Evolutionary conservation across 2,113 vertebrate genomes (phyloP), one percentile per base, ranked within the genome.

Genomic region (Nothobranchius kuhntae): DNA sequence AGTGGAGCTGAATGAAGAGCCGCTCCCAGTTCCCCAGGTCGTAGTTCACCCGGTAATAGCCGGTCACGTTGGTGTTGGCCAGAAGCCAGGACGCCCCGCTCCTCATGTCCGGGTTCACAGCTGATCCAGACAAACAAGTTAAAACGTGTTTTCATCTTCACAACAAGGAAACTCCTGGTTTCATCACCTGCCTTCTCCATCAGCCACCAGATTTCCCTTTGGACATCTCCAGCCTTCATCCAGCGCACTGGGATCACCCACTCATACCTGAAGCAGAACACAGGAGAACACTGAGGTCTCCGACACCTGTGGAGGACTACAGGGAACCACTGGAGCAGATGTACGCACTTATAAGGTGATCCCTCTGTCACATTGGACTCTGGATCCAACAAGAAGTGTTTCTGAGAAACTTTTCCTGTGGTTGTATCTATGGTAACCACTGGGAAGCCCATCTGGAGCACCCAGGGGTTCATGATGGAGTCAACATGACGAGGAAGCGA

Each of bases 361-460:
- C 91, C 67, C 3, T 90, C 89, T 7, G 91, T 68, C 47, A 84
- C 35, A 81, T 91, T 0, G 0, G 94, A 87, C 0, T 51, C 26
- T 0, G 91, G 77, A 68, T 96, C 93, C 56, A 99, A 87, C 17
- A 96, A 92, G 58, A 99, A 99, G 86, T 97, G 95, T 1, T 80
- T 3, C 89, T 99, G 97, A 17, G 1, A 74, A 53, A 98, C 0
- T 0, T 0, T 0, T 44, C 97, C 96, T 0, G 3, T 85, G 0
- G 0, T 0, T 0, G 96, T 97, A 74, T 99, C 0, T 8, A 96
- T 89, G 0, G 88, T 95, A 59, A 99, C 84, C 81, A 96, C 73
- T 0, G 97, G 97, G 68, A 96, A 99, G 66, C 97, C 97, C 96
- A 97, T 98, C 87, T 99, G 97, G 58, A 94, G 93, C 1, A 87